These are phyloP conservation scores for Aphelocoma californica DNA, from an alignment of 2,797 vertebrate genomes.

Conservation along the genomic window DNA sequence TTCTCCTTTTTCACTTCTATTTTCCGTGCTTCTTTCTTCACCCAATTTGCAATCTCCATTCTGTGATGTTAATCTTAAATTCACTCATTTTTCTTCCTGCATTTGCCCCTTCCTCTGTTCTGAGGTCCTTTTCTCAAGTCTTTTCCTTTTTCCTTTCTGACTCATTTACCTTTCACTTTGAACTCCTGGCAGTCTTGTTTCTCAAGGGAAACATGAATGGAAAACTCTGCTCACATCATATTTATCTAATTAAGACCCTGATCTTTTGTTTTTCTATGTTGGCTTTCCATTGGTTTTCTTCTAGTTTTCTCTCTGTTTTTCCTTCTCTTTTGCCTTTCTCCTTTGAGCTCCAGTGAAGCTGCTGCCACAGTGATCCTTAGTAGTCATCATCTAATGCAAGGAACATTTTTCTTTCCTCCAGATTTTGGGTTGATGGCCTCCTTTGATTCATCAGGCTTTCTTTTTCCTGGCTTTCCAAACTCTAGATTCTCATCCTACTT, in stretches of 20 bases:
- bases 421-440: neutral
- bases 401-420: neutral
- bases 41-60: neutral
- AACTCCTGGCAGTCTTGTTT: neutral
- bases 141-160: neutral
- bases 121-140: neutral
- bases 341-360: neutral
- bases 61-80: neutral
- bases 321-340: neutral
- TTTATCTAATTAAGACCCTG: neutral
- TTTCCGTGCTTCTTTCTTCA: neutral
- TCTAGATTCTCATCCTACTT: neutral
- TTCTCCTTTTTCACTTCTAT: neutral
- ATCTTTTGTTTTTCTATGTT: neutral
- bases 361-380: neutral
- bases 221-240: neutral
- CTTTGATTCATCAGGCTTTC: neutral
- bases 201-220: neutral
- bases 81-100: neutral
- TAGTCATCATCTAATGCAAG: neutral
- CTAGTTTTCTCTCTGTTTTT: neutral
- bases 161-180: neutral
- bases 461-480: neutral
- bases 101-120: neutral
- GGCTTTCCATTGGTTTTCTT: neutral